These are phyloP conservation scores for Tricholauxania praeusta DNA, from an alignment of 2,888 invertebrate genomes.

Conservation along the genomic window DNA sequence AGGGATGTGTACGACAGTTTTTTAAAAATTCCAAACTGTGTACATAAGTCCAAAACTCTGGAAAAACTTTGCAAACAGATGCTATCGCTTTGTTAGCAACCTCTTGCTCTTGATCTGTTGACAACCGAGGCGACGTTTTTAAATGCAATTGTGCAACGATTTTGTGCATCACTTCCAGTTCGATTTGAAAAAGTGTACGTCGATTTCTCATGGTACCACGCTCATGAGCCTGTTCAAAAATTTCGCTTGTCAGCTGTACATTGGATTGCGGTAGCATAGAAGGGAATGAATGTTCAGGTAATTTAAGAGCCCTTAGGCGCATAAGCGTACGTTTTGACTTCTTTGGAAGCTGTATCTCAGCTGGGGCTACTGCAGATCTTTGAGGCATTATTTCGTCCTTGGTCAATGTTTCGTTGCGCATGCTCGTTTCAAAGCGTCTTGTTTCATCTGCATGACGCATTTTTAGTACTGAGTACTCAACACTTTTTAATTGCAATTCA, in stretches of 20 bases:
- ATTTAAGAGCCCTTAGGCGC: slow-evolving; percentile 50
- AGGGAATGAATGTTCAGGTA: slow-evolving; percentile 32
- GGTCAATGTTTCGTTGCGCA: slow-evolving; percentile 42
- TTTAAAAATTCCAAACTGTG: slow-evolving; percentile 59
- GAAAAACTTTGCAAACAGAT: slow-evolving; percentile 57
- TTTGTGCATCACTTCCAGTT: slow-evolving; percentile 57
- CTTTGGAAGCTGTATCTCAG: slow-evolving; percentile 9
- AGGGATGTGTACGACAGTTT: slow-evolving; percentile 55
- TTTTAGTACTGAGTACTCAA: slow-evolving; percentile 57
- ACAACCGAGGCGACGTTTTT: slow-evolving; percentile 8
- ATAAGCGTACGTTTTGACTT: slow-evolving; percentile 44
- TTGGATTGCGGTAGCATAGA: background rate
- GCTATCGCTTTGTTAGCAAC: slow-evolving; percentile 42
- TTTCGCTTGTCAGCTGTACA: slow-evolving; percentile 15
- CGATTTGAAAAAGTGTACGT: slow-evolving; percentile 57
- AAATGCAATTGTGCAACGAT: slow-evolving; percentile 55
- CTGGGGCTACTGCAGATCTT: background rate
- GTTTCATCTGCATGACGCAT: slow-evolving; percentile 55
- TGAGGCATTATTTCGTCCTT: slow-evolving; percentile 15
- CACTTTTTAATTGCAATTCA: slow-evolving; percentile 56
- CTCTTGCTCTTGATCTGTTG: slow-evolving; percentile 19
- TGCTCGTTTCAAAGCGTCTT: slow-evolving; percentile 47
- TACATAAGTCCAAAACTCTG: slow-evolving; percentile 61
- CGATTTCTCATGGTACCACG: slow-evolving; percentile 49
- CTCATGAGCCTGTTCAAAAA: slow-evolving; percentile 51